Evolutionary conservation across 2,888 invertebrate species (phyloP).

Genomic region (Sinotaia quadrata): DNA sequence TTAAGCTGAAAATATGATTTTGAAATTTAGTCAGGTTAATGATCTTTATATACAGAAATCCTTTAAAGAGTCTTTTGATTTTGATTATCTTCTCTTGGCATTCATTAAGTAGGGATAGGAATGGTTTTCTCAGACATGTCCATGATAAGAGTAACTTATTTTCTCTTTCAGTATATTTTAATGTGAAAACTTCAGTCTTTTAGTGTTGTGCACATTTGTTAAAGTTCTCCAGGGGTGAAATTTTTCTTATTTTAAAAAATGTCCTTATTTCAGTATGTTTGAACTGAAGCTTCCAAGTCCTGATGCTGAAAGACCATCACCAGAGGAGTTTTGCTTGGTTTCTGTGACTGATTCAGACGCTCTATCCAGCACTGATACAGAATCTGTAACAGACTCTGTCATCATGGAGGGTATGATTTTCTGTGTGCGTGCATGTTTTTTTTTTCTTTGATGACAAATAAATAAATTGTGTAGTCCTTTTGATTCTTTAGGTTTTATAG

Average conservation of each 20-base stretch:
- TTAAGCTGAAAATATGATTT: too few relatives aligned
- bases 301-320: conserved; percentile 15
- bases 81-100: too few relatives aligned
- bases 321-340: not conserved
- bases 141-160: not conserved
- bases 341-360: not conserved
- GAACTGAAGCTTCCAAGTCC: conserved; percentile 5
- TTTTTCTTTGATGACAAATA: not conserved
- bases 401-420: conserved; percentile 8
- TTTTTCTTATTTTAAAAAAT: not conserved
- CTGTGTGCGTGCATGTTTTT: not conserved
- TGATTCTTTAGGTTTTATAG: too few relatives aligned
- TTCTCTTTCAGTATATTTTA: not conserved
- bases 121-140: too few relatives aligned
- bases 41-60: too few relatives aligned
- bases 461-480: not conserved
- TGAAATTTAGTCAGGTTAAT: too few relatives aligned
- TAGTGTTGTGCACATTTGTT: too few relatives aligned
- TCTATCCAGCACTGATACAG: conserved; percentile 4
- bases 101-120: too few relatives aligned
- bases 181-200: not conserved
- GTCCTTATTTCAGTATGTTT: conserved; percentile 15
- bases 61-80: too few relatives aligned
- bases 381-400: conserved; percentile 17
- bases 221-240: too few relatives aligned